Base-by-base conservation (phyloP, 2,888 invertebrate genomes). In the Dorcus hopei region DNA sequence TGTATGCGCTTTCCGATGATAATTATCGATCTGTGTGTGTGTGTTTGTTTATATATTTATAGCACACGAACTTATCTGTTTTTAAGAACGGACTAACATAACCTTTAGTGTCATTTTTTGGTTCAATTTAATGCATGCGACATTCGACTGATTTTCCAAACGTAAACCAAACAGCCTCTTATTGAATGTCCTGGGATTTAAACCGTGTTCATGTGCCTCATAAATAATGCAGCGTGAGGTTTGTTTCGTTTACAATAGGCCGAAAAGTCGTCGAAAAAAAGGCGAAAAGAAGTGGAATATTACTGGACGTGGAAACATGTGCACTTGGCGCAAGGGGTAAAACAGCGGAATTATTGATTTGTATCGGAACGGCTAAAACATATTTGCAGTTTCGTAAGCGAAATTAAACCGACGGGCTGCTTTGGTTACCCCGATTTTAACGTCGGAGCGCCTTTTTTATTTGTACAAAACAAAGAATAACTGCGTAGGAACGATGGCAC, bases 271-370 rank as follows among this genome's bases (percentile, higher is more conserved):
- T 51, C 19, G 39, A 39, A 48, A 45, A 40, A 56, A 42, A 43
- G 43, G 49, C 26, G 19, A 43, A 42, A 61, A 54, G 40, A 52
- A 50, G n/a, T 38, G 42, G 49, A 65, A 57, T 58, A 59, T 54
- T 48, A 62, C 57, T 55, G 47, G 64, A 63, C 60, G 26, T 63
- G 62, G 65, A 68, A 69, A 70, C 70, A 73, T 69, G 70, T 72
- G 70, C 69, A 73, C 69, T 70, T 67, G 54, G 70, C 67, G 69
- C 69, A 70, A 69, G 67, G 66, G 69, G 63, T 57, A 63, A 64
- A 69, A 70, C 73, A 72, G 68, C 70, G 69, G 69, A 70, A 73
- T 77, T 77, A 77, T 77, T 72, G 77, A 77, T 77, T 77, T 72
- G 71, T 70, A 72, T 69, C 62, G 58, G 52, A 52, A 60, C 47